Evolutionary conservation across 2,113 vertebrate genomes (phyloP), one percentile per base, ranked within the genome.

Genomic region (Laterallus jamaicensis): DNA sequence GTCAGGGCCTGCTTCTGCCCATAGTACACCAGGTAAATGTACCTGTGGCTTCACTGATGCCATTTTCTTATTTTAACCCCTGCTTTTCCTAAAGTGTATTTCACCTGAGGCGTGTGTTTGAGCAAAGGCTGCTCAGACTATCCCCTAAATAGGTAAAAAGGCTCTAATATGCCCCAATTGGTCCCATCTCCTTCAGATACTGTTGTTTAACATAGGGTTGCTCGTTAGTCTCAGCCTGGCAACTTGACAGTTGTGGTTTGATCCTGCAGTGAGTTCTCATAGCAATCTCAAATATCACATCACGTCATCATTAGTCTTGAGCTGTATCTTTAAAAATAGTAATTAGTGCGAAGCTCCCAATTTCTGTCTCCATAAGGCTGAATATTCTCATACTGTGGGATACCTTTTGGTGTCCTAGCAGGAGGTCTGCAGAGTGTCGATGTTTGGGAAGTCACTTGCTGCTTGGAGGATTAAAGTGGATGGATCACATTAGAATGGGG

Each of bases 1-100:
- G 29, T 42, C n/a, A 54, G 29, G n/a, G 50, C 63, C 88, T 66
- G 24, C 24, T 76, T 77, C 71, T 94, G 67, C 44, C 50, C 11
- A 13, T 35, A 54, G 2, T 22, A 29, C 32, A 40, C 50, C 25
- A 39, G 11, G 32, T 68, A 56, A 68, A 91, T 1, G 5, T 29
- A 59, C 11, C 35, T 0, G 0, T 80, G 78, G 55, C 32, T 59
- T 62, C 39, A 20, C 40, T 39, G 31, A n/a, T 59, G 32, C 12
- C 24, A 29, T 49, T 32, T 54, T 76, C 35, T 80, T 73, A 7
- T 32, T 62, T 5, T 8, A 83, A 55, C 2, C 6, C 9, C 12
- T 2, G 3, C 13, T 88, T n/a, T 69, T 88, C 60, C n/a, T 4
- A 3, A 80, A 90, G 32, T 15, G 12, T 28, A 39, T 18, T 18